These are phyloP conservation scores for Leptinotarsa undecemlineata DNA, from an alignment of 1,140 invertebrate genomes.

Conservation along the genomic window DNA sequence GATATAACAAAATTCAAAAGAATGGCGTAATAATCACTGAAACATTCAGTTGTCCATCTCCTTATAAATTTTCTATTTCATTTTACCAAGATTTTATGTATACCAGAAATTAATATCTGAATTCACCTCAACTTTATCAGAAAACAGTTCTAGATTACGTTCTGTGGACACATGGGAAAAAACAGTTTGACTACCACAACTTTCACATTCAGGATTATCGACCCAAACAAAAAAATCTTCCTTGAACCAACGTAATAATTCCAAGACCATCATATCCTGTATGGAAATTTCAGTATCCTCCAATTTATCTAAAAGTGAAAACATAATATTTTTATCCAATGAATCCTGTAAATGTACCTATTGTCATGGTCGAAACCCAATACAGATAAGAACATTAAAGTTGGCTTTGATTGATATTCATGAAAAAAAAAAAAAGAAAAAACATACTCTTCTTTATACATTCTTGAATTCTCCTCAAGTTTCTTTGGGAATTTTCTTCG, in stretches of 20 bases:
- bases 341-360: no score
- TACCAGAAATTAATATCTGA: background rate
- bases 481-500: conserved; percentile 63
- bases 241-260: conserved; percentile 90
- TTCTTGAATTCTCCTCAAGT: conserved; percentile 65
- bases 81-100: no score
- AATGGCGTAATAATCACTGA: no score
- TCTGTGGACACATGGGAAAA: conserved; percentile 51
- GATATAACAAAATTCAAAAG: no score
- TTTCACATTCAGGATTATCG: conserved; percentile 73
- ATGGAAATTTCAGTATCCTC: conserved; percentile 61
- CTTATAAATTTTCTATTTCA: conserved; percentile 5
- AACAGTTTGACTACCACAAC: conserved; percentile 63
- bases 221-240: conserved; percentile 90
- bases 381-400: no score
- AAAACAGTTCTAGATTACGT: conserved; percentile 53
- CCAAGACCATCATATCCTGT: conserved; percentile 76
- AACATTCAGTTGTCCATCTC: no score
- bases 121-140: conserved; percentile 62
- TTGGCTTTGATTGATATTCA: no score
- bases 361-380: no score
- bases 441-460: conserved; percentile 57
- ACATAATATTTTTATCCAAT: background rate
- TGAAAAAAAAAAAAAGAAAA: no score
- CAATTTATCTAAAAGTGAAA: conserved; percentile 51